Evolutionary conservation across 2,888 invertebrate genomes (phyloP).

Genomic region (Microplitis deprimator): DNA sequence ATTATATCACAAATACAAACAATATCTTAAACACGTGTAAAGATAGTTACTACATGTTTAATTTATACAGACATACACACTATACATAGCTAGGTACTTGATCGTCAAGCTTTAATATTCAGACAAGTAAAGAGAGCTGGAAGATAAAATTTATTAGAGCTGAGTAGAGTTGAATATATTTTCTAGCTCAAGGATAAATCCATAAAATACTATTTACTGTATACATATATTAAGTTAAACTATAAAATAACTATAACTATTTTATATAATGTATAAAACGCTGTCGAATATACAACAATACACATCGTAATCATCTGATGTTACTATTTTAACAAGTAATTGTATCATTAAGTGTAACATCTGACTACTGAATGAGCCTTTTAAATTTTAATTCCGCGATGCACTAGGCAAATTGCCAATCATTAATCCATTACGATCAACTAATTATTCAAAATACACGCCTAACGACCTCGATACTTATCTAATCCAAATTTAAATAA

Average conservation of each 20-base stretch:
- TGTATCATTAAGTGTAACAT: background rate
- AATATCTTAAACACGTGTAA: background rate
- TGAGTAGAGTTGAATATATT: constrained; percentile 29
- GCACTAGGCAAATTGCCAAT: constrained; percentile 5
- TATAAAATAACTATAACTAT: background rate
- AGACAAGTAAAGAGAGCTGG: background rate
- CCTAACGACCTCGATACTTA: constrained; percentile 28
- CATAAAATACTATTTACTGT: constrained; percentile 44
- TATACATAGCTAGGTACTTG: too few relatives aligned
- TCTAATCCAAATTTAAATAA: constrained; percentile 19
- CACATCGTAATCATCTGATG: background rate
- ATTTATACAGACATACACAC: background rate
- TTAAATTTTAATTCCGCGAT: background rate
- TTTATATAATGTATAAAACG: background rate
- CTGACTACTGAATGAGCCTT: background rate
- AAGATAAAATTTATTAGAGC: background rate
- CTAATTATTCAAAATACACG: constrained; percentile 31
- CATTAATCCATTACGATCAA: constrained; percentile 24
- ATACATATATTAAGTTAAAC: background rate
- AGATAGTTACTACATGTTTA: background rate
- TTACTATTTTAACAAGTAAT: background rate
- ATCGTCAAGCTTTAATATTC: background rate
- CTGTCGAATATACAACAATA: background rate
- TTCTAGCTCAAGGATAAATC: constrained; percentile 49
- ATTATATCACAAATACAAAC: background rate